phyloP scores from a whole-genome alignment of 2,113 vertebrate species.

The Seriola rivoliana region DNA sequence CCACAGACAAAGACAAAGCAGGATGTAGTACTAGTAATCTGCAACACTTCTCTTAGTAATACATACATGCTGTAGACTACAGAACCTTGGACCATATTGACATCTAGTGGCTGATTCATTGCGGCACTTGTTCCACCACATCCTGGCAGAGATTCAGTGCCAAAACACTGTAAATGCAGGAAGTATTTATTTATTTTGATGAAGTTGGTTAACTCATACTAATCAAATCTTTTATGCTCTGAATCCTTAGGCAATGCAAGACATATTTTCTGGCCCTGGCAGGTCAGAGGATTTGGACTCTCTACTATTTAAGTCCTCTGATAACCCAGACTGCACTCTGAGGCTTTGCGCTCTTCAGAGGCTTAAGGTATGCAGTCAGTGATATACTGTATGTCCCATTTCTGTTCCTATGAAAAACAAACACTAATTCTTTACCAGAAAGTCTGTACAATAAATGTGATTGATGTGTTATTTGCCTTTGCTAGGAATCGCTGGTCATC shows the following conservation, averaged over 20 bases:
- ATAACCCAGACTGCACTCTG: constrained; percentile 81
- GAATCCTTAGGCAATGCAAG: constrained; percentile 72
- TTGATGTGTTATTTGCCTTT: not conserved
- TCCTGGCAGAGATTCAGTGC: not conserved
- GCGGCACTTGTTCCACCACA: not conserved
- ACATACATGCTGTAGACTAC: fast-evolving
- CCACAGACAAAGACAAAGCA: constrained; percentile 28
- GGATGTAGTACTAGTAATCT: constrained; percentile 42
- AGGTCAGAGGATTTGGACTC: constrained; percentile 82
- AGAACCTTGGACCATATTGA: constrained; percentile 31
- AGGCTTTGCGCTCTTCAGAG: constrained; percentile 88
- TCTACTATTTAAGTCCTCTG: constrained; percentile 73
- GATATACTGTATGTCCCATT: not conserved
- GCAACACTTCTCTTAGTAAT: constrained; percentile 4
- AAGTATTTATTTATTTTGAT: constrained; percentile 9
- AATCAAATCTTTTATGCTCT: constrained; percentile 29
- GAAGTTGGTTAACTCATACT: not conserved
- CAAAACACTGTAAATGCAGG: not conserved
- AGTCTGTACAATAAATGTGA: constrained; percentile 4
- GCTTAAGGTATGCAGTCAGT: constrained; percentile 79
- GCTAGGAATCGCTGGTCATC: constrained; percentile 84
- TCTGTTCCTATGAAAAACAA: not conserved
- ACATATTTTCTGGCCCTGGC: constrained; percentile 72
- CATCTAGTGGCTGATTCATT: constrained; percentile 62
- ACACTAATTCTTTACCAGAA: too few relatives aligned